These are phyloP conservation scores for Lepus oiostolus DNA, from an alignment of 2,797 vertebrate genomes.

Conservation along the genomic window DNA sequence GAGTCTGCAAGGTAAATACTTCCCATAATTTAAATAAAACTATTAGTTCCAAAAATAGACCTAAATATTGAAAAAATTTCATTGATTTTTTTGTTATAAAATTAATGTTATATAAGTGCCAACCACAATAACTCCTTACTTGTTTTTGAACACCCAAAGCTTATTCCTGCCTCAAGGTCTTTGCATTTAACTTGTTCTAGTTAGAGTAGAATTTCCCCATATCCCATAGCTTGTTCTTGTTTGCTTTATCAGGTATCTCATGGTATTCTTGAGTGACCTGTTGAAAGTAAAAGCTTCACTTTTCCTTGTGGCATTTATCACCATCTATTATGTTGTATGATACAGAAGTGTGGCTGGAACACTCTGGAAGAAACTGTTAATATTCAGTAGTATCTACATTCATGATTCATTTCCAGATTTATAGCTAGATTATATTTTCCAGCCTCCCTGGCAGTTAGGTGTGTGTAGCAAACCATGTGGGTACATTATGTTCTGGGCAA, in stretches of 20 bases:
- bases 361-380: neutral
- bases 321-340: neutral
- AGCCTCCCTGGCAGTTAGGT: neutral
- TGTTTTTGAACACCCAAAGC: neutral
- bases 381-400: neutral
- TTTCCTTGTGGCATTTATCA: neutral
- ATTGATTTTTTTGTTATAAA: neutral
- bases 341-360: neutral
- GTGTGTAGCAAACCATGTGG: neutral
- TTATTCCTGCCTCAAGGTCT: neutral
- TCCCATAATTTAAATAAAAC: conserved; percentile 24
- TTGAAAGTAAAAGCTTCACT: neutral
- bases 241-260: neutral
- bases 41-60: neutral
- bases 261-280: neutral
- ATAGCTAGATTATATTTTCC: neutral
- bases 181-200: neutral
- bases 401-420: neutral
- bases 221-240: neutral
- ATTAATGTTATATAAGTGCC: neutral
- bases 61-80: neutral
- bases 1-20: neutral
- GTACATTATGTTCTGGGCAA: neutral
- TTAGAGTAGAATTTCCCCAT: neutral
- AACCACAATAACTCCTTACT: neutral